Evolutionary conservation across 2,888 invertebrate genomes (phyloP).

Genomic region (Scaptodrosophila latifasciaeformis): DNA sequence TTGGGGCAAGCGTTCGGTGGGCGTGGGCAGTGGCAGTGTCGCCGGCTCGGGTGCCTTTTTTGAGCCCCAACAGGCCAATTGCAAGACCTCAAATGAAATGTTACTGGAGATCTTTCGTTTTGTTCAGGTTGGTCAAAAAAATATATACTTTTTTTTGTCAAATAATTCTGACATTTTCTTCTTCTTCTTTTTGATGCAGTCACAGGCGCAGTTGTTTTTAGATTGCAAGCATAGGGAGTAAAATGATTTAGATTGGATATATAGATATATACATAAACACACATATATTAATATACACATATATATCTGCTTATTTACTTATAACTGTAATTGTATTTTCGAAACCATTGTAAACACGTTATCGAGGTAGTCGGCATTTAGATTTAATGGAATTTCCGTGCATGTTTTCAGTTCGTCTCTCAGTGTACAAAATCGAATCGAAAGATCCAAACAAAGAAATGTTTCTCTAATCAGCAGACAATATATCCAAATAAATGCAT

Average conservation of each 20-base stretch:
- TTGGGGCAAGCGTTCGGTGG: slow-evolving; percentile 70
- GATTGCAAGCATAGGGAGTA: slow-evolving; percentile 72
- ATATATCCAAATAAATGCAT: slow-evolving; percentile 16
- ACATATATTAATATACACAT: too few relatives aligned
- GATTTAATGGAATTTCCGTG: slow-evolving; percentile 52
- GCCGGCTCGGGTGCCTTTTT: slow-evolving; percentile 49
- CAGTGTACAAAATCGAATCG: too few relatives aligned
- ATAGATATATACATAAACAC: too few relatives aligned
- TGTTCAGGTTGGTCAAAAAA: slow-evolving; percentile 67
- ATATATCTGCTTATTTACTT: not conserved
- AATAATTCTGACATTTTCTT: too few relatives aligned
- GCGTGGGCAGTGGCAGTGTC: slow-evolving; percentile 28
- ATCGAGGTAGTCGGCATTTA: slow-evolving; percentile 72
- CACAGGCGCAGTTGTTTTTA: slow-evolving; percentile 67
- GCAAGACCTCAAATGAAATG: slow-evolving; percentile 72
- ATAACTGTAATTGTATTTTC: too few relatives aligned
- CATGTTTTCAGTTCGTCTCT: slow-evolving; percentile 37
- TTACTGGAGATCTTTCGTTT: slow-evolving; percentile 72
- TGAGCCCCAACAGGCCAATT: slow-evolving; percentile 62
- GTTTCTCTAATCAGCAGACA: slow-evolving; percentile 25
- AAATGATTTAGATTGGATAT: too few relatives aligned
- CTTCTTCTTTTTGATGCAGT: too few relatives aligned
- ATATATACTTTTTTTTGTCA: not conserved
- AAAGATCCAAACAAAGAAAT: slow-evolving; percentile 16
- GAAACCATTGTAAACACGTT: too few relatives aligned